Evolutionary conservation across 2,113 vertebrate genomes (phyloP), one percentile per base, ranked within the genome.

Genomic region (Pomatorhinus ruficollis): DNA sequence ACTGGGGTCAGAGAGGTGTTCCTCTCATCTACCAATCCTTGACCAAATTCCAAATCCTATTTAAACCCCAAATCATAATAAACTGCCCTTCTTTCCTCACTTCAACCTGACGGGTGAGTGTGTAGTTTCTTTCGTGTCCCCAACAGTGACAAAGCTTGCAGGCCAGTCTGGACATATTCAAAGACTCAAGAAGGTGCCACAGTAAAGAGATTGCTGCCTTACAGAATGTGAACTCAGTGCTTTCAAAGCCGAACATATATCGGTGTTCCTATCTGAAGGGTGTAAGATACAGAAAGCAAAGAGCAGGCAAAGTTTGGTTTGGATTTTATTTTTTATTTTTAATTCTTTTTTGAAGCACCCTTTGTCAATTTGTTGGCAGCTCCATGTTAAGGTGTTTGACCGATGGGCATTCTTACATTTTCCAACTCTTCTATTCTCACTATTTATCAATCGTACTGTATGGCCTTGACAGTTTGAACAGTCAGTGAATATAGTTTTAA

Each of bases 231-330:
- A 75, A 35, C 12, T 45, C 21, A 8, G 1, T 69, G 42, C 35
- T 24, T 72, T 77, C 0, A 0, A 49, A 83, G 59, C 22, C 69
- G 68, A 72, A 24, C 40, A 63, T 12, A 4, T 21, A 8, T 37
- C 2, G 0, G 21, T 65, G 14, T 47, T 47, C 45, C 30, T 42
- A 9, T 24, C 76, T n/a, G 21, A 75, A n/a, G 7, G 7, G 1
- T 44, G 2, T 71, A 47, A 81, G 15, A 35, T 53, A 33, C 0
- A 56, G 23, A 47, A 33, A 75, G 22, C 30, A 80, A 39, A 40
- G n/a, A 80, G 31, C 28, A 80, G 23, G 20, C 15, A 17, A 83
- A 81, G 21, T 60, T 56, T 78, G 10, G 0, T 45, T 61, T 24
- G 31, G 13, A 16, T 52, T 78, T 47, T 63, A 2, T 35, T 59